Percentiles rank a stretch among this genome's conserved stretches.
Evolutionary conservation across 2,797 vertebrate genomes (phyloP).

Genomic region (Poecilia wingei): DNA sequence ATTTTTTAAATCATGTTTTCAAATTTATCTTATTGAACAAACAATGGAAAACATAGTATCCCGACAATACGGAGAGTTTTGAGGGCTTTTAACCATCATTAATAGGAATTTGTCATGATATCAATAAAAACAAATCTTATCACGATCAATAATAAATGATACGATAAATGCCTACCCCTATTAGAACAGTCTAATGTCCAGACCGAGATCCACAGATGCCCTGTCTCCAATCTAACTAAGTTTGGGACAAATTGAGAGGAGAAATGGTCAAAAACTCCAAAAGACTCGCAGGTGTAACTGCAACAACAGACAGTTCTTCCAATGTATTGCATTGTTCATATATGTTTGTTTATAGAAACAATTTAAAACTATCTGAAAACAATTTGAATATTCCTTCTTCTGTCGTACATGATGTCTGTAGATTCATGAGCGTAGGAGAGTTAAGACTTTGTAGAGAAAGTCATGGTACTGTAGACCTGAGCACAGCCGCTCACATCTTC

Average conservation of each 20-base stretch:
- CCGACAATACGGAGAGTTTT: too few relatives aligned
- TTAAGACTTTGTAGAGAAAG: slow-evolving; percentile 36
- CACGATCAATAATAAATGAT: too few relatives aligned
- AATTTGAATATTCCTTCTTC: neutral
- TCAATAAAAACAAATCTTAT: too few relatives aligned
- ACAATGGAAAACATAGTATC: too few relatives aligned
- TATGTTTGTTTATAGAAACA: too few relatives aligned
- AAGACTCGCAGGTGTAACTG: neutral
- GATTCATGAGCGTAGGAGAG: slow-evolving; percentile 12
- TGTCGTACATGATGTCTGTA: neutral
- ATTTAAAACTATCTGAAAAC: too few relatives aligned
- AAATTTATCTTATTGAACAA: too few relatives aligned
- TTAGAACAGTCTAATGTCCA: neutral
- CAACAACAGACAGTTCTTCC: neutral
- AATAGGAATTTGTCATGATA: too few relatives aligned
- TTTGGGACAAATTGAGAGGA: neutral
- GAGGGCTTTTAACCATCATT: too few relatives aligned
- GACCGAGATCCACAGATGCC: neutral
- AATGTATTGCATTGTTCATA: neutral
- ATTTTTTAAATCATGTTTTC: too few relatives aligned
- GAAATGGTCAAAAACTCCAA: neutral
- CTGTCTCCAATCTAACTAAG: neutral
- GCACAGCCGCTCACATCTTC: slow-evolving; percentile 40
- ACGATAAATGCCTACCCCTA: too few relatives aligned
- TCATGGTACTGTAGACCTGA: slow-evolving; percentile 36